phyloP scores from a whole-genome alignment of 2,888 invertebrate species.

The Lordiphosa andalusiaca region DNA sequence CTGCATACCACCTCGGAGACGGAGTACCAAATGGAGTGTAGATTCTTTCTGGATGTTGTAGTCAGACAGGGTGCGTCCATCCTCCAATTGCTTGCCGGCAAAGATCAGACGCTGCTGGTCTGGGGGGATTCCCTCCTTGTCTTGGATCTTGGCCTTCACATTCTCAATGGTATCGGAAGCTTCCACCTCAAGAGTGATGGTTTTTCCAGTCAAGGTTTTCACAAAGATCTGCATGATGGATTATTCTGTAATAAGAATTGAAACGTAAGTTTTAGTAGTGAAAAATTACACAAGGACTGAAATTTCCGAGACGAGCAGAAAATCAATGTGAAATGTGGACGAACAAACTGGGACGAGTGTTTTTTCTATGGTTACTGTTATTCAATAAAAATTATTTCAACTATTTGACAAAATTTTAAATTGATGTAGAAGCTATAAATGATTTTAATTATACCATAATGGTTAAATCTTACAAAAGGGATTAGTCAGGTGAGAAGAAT shows the following conservation, averaged over 20 bases:
- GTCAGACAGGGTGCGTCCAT: conserved; percentile 59
- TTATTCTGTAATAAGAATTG: conserved; percentile 40
- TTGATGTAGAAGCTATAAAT: no score
- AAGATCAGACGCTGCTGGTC: conserved; percentile 68
- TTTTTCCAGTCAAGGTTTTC: conserved; percentile 68
- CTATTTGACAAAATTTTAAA: no score
- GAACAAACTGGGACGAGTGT: no score
- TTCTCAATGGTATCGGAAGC: conserved; percentile 59
- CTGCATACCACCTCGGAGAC: conserved; percentile 81
- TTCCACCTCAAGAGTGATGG: conserved; percentile 60
- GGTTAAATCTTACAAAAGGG: no score
- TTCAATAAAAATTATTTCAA: no score
- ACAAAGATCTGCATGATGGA: conserved; percentile 74
- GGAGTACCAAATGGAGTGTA: conserved; percentile 90
- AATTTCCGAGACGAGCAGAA: not conserved
- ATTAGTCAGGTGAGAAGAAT: no score
- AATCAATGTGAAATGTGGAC: not conserved
- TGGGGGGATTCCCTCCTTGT: conserved; percentile 67
- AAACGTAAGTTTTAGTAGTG: conserved; percentile 15
- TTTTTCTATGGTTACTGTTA: no score
- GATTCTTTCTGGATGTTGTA: conserved; percentile 83
- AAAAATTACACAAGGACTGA: conserved; percentile 15
- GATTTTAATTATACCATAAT: no score
- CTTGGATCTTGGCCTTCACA: conserved; percentile 64
- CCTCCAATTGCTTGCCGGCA: conserved; percentile 61